Evolutionary conservation across 2,797 vertebrate species (phyloP).

Genomic region (Pygocentrus nattereri): DNA sequence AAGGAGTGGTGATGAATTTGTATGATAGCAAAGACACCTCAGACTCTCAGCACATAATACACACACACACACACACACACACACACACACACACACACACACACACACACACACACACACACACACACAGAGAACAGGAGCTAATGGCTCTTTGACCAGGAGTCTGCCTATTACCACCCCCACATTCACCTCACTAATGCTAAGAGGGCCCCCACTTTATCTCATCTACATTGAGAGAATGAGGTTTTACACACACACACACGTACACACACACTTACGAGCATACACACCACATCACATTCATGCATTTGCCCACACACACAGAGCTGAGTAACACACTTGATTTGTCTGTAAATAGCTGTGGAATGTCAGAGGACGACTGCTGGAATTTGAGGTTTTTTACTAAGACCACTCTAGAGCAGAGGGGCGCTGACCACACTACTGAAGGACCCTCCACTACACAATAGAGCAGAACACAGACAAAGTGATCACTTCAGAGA

Average conservation of each 20-base stretch:
- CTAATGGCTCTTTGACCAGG: conserved; percentile 74
- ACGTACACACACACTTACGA: conserved; percentile 28
- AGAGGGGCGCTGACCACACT: conserved; percentile 77
- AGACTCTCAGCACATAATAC: no score
- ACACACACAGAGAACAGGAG: conserved; percentile 41
- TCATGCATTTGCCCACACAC: not conserved
- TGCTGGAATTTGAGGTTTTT: conserved; percentile 79
- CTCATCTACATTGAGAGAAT: conserved; percentile 36
- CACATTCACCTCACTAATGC: conserved; percentile 48
- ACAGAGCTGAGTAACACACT: conserved; percentile 30
- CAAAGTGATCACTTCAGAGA: conserved; percentile 87
- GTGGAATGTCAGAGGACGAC: conserved; percentile 42
- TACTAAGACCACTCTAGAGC: conserved; percentile 83
- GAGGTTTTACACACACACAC: conserved; percentile 30
- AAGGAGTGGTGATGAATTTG: no score
- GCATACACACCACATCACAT: not conserved
- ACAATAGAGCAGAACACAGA: conserved; percentile 84
- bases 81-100: not conserved
- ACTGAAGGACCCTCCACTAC: conserved; percentile 81
- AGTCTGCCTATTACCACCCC: conserved; percentile 60
- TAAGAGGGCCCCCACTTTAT: conserved; percentile 47
- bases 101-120: not conserved
- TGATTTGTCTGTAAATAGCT: conserved; percentile 34
- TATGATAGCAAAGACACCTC: no score
- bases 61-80: not conserved